phyloP scores from a whole-genome alignment of 2,113 vertebrate species.

The Callithrix jacchus region DNA sequence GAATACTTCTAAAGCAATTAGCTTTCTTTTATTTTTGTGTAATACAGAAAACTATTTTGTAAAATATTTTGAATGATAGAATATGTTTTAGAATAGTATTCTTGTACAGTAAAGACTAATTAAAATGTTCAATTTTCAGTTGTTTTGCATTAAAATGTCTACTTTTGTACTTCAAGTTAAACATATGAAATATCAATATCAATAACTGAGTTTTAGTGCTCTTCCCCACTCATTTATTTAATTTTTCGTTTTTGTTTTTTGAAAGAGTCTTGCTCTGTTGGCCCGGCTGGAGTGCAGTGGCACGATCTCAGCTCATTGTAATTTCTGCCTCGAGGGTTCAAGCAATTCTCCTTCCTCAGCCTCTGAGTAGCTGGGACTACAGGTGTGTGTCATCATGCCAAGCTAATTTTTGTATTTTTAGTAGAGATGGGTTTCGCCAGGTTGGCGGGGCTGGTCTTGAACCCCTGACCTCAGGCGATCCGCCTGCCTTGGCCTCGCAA shows the following conservation, averaged over 20 bases:
- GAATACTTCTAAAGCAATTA: not conserved
- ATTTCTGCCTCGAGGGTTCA: no score
- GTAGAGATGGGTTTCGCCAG: no score
- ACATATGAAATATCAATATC: not conserved
- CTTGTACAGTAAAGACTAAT: not conserved
- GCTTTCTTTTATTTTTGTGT: not conserved
- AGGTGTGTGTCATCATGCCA: no score
- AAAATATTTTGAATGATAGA: not conserved
- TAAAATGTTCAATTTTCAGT: not conserved
- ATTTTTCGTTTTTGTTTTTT: not conserved
- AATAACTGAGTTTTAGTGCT: not conserved
- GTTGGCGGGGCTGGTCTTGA: no score
- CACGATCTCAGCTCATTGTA: no score
- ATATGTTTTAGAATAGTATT: not conserved
- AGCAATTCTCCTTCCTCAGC: no score
- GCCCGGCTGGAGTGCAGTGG: no score
- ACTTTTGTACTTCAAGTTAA: constrained; percentile 7
- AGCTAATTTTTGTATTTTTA: no score
- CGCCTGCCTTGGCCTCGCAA: no score
- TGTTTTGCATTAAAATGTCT: not conserved
- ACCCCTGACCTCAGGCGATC: no score
- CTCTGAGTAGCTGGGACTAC: no score
- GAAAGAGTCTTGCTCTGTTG: no score
- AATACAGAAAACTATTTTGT: not conserved
- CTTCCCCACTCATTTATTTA: not conserved